Conservation (phyloP, 1,140 invertebrate genomes). For the Bombus superbus region DNA sequence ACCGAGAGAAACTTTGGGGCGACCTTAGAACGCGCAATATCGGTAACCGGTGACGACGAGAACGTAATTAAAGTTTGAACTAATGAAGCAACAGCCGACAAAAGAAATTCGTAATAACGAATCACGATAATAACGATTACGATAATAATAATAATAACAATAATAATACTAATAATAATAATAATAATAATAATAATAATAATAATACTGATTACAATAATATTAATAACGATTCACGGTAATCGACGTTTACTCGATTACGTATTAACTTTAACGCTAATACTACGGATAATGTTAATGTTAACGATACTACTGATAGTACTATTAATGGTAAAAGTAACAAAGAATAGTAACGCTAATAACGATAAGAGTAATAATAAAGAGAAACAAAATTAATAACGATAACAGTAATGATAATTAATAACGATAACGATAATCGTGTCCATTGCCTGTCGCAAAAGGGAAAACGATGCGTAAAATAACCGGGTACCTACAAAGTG, state of each 20-base stretch:
- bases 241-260: conserved; percentile 9
- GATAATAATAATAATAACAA: conserved; percentile 7
- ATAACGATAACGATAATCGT: conserved; percentile 11
- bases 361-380: conserved; percentile 19
- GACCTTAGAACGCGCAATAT: conserved; percentile 56
- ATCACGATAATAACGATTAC: conserved; percentile 40
- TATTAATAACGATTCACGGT: conserved; percentile 28
- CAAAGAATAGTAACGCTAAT: conserved; percentile 25
- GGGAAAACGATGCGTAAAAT: conserved; percentile 35
- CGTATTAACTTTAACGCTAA: conserved; percentile 19
- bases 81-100: conserved; percentile 20
- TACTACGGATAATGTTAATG: conserved; percentile 18
- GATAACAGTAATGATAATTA: conserved; percentile 14
- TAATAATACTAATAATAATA: conserved; percentile 40
- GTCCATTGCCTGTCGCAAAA: conserved; percentile 44
- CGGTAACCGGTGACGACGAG: background rate
- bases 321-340: conserved; percentile 32
- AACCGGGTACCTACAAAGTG: conserved; percentile 59
- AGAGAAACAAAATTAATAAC: conserved; percentile 1
- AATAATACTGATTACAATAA: background rate
- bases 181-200: conserved; percentile 14
- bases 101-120: conserved; percentile 37
- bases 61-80: conserved; percentile 16
- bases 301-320: conserved; percentile 43
- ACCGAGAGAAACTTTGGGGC: background rate